A percentile compares a stretch with the other conserved stretches of the same genome.
phyloP scores from a whole-genome alignment of 2,113 vertebrate genomes.

The Sakesphorus luctuosus region DNA sequence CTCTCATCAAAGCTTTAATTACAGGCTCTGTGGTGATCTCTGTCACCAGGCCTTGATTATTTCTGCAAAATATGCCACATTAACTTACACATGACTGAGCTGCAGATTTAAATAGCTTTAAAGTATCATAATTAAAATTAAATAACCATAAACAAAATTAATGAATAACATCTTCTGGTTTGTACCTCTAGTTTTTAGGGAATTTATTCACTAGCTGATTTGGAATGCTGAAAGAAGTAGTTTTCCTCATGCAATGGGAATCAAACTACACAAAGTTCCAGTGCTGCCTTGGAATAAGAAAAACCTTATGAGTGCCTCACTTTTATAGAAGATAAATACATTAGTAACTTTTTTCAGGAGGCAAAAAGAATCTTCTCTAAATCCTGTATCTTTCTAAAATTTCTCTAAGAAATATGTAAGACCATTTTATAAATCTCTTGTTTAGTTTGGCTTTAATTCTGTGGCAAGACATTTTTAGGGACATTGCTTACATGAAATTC shows the following conservation, averaged over 20 bases:
- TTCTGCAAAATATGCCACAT: slow-evolving; percentile 7
- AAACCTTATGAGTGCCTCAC: not conserved
- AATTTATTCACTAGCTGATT: not conserved
- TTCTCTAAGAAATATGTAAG: not conserved
- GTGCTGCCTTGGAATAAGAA: not conserved
- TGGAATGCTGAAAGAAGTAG: not conserved
- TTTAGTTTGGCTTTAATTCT: not conserved
- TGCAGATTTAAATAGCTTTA: slow-evolving; percentile 1
- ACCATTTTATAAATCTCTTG: not conserved
- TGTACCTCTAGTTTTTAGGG: not conserved
- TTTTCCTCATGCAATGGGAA: not conserved
- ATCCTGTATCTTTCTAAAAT: not conserved
- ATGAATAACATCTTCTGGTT: slow-evolving; percentile 25
- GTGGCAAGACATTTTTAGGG: not conserved
- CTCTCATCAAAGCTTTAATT: slow-evolving; percentile 21
- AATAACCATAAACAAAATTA: slow-evolving; percentile 35
- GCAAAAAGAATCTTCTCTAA: not conserved
- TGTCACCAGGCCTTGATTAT: slow-evolving; percentile 4
- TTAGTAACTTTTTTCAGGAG: not conserved
- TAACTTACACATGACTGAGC: not conserved
- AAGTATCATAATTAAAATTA: slow-evolving; percentile 51
- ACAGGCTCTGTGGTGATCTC: not conserved
- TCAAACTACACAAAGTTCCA: not conserved
- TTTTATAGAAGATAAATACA: not conserved
- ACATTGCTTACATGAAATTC: not conserved